phyloP scores from a whole-genome alignment of 1,140 invertebrate genomes.

The Helicoverpa armigera region DNA sequence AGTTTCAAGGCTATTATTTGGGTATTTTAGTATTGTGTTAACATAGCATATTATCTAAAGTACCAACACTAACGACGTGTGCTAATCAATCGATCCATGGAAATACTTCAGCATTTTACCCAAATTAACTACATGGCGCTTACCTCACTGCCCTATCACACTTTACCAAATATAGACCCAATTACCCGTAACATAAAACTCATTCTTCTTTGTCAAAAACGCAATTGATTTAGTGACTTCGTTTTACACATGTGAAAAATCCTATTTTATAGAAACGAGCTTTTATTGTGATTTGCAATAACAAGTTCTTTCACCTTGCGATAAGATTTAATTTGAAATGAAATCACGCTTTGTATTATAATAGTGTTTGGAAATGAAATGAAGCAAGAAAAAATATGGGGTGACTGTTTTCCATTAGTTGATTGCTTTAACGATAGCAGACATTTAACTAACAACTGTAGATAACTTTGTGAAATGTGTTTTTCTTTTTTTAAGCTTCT shows the following conservation, averaged over 20 bases:
- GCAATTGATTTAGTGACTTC: conserved; percentile 31
- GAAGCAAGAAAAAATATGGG: conserved; percentile 27
- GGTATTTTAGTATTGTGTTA: no score
- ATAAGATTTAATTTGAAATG: conserved; percentile 46
- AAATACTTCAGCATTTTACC: background rate
- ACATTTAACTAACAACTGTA: conserved; percentile 32
- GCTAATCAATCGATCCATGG: background rate
- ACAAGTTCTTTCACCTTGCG: conserved; percentile 19
- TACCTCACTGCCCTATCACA: background rate
- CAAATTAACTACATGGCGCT: background rate
- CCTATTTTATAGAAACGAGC: conserved; percentile 7
- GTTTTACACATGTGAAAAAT: conserved; percentile 25
- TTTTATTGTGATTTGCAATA: conserved; percentile 17
- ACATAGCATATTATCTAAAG: no score
- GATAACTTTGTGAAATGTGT: conserved; percentile 9
- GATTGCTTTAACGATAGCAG: conserved; percentile 34
- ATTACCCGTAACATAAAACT: background rate
- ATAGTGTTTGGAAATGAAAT: conserved; percentile 43
- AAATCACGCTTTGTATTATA: conserved; percentile 36
- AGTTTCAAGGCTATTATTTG: no score
- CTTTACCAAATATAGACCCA: background rate
- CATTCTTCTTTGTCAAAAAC: conserved; percentile 6
- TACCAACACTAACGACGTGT: no score
- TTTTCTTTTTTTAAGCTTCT: conserved; percentile 1
- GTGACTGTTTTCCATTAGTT: conserved; percentile 44